A percentile compares a stretch with the other conserved stretches of the same genome.
Evolutionary conservation across 2,888 invertebrate species (phyloP).

Genomic region (Syritta pipiens): DNA sequence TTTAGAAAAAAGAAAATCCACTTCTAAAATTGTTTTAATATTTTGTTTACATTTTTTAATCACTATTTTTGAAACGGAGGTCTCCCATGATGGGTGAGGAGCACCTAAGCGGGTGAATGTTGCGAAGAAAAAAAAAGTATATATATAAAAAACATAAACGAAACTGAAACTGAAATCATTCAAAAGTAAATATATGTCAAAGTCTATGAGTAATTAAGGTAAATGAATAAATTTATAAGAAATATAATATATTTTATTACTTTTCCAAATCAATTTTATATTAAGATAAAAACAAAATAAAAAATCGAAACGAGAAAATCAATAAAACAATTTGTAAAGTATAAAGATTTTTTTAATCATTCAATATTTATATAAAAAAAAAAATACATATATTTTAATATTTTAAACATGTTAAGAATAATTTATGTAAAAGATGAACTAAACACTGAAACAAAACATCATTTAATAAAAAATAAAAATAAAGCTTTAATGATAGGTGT

Average conservation of each 20-base stretch:
- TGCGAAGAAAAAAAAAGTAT: conserved; percentile 7
- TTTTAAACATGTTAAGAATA: conserved; percentile 68
- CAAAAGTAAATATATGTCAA: conserved; percentile 63
- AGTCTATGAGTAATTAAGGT: conserved; percentile 67
- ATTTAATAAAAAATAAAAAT: conserved; percentile 56
- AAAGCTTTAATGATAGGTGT: conserved; percentile 64
- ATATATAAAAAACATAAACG: conserved; percentile 18
- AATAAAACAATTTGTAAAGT: conserved; percentile 66
- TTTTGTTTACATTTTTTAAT: conserved; percentile 36
- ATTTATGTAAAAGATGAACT: conserved; percentile 67
- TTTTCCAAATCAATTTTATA: conserved; percentile 69
- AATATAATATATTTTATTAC: conserved; percentile 69
- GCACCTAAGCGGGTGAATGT: conserved; percentile 53
- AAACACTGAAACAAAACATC: conserved; percentile 55
- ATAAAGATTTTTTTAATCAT: conserved; percentile 64
- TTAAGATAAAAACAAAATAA: conserved; percentile 39
- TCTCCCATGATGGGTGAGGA: too few relatives aligned
- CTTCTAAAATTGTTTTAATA: conserved; percentile 29
- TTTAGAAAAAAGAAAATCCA: conserved; percentile 23
- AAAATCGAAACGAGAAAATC: conserved; percentile 49
- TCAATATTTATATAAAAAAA: conserved; percentile 62
- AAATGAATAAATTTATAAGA: conserved; percentile 67
- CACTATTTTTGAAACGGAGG: conserved; percentile 44
- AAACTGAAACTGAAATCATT: conserved; percentile 61
- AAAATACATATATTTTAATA: conserved; percentile 62